phyloP scores from a whole-genome alignment of 2,113 vertebrate genomes.

The Fulica atra region DNA sequence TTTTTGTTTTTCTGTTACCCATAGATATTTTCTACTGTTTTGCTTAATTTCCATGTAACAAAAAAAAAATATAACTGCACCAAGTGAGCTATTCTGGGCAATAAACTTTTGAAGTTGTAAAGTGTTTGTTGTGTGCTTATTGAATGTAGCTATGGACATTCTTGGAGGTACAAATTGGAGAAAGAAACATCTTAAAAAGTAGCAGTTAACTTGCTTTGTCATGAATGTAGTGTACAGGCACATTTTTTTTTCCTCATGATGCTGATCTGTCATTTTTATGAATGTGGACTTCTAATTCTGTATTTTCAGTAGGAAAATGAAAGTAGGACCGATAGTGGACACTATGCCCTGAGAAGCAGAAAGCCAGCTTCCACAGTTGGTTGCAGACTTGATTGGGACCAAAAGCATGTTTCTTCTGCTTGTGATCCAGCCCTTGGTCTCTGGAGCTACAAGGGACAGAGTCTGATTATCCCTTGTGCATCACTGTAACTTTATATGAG shows the following conservation, averaged over 20 bases:
- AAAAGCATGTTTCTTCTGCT: neutral
- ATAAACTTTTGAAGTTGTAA: slow-evolving; percentile 80
- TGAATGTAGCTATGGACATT: neutral
- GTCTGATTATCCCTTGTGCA: neutral
- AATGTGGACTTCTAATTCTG: neutral
- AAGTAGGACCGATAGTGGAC: neutral
- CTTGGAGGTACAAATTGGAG: neutral
- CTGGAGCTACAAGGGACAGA: neutral
- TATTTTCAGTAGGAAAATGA: neutral
- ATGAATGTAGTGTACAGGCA: neutral
- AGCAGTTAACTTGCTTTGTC: neutral
- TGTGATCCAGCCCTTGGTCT: neutral
- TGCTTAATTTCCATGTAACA: slow-evolving; percentile 71
- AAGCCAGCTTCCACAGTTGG: neutral
- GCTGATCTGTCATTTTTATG: neutral
- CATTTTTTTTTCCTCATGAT: neutral
- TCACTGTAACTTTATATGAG: neutral
- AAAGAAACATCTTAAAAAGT: neutral
- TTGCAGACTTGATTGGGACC: neutral
- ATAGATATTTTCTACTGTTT: slow-evolving; percentile 64
- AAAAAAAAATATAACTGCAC: slow-evolving; percentile 37
- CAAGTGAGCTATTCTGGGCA: slow-evolving; percentile 72
- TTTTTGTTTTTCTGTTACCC: slow-evolving; percentile 57
- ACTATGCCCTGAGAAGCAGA: neutral
- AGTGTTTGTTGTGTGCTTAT: slow-evolving; percentile 44